Percentiles rank a stretch among this genome's conserved stretches.
These are phyloP conservation scores for Campoplex capitator DNA, from an alignment of 2,888 invertebrate species.

Conservation along the genomic window DNA sequence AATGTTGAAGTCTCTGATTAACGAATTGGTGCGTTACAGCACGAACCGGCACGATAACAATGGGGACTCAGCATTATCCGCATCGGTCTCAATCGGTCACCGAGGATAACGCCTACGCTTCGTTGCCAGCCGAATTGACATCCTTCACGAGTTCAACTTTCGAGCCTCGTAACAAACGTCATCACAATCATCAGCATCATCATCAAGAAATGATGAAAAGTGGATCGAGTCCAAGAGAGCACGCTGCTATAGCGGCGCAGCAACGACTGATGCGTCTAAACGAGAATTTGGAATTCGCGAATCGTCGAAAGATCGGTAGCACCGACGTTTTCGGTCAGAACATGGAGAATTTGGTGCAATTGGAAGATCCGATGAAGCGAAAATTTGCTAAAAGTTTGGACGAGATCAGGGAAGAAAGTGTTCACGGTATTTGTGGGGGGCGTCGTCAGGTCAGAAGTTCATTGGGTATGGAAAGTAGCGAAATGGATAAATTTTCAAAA, in stretches of 20 bases:
- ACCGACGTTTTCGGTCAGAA: conserved; percentile 83
- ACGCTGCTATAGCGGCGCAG: conserved; percentile 56
- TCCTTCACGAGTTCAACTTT: conserved; percentile 80
- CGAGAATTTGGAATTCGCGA: conserved; percentile 80
- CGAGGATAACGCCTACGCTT: conserved; percentile 79
- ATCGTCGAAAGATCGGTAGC: conserved; percentile 78
- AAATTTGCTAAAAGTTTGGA: conserved; percentile 80
- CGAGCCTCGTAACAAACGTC: conserved; percentile 75
- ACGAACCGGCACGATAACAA: conserved; percentile 79
- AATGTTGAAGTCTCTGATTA: neutral
- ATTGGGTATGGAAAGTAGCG: conserved; percentile 72
- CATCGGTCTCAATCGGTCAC: conserved; percentile 76
- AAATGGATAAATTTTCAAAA: conserved; percentile 60
- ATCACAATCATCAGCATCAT: conserved; percentile 56
- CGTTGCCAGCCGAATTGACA: conserved; percentile 79
- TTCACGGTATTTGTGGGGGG: conserved; percentile 53
- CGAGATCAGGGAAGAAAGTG: conserved; percentile 79
- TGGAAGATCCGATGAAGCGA: conserved; percentile 80
- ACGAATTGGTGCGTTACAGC: conserved; percentile 66
- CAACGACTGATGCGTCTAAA: conserved; percentile 74
- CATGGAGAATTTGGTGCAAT: conserved; percentile 81
- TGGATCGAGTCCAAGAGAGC: conserved; percentile 67
- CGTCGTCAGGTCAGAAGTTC: conserved; percentile 76
- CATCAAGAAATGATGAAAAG: conserved; percentile 53
- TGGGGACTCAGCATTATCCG: conserved; percentile 81